These are phyloP conservation scores for rabbit (Oryctolagus cuniculus) DNA, from an alignment of 2,113 vertebrate species.

Conservation along the genomic window DNA sequence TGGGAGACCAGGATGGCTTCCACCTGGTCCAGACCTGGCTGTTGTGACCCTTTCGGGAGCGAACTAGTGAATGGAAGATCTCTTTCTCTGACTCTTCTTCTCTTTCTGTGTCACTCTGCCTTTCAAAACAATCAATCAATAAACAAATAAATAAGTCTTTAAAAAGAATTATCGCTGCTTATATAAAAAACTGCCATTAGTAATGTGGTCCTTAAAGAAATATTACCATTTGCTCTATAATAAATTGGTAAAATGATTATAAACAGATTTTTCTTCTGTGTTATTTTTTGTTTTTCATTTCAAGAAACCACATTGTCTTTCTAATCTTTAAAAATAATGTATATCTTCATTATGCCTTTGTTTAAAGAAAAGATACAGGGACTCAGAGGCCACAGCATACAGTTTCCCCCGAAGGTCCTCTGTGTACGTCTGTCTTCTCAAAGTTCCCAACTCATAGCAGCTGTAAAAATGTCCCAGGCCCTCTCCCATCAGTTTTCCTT, in stretches of 20 bases:
- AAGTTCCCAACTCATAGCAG: not conserved
- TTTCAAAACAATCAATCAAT: too few relatives aligned
- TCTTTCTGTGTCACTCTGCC: too few relatives aligned
- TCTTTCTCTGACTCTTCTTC: too few relatives aligned
- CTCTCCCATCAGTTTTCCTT: not conserved
- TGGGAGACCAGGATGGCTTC: too few relatives aligned
- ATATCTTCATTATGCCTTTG: not conserved
- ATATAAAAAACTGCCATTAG: not conserved
- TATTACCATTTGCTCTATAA: not conserved
- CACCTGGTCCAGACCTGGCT: too few relatives aligned
- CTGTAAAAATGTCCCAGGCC: constrained; percentile 6
- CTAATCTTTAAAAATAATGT: not conserved
- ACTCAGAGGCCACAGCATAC: not conserved
- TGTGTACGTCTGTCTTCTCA: not conserved
- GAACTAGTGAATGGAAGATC: too few relatives aligned
- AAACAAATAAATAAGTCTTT: too few relatives aligned
- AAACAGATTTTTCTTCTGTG: not conserved
- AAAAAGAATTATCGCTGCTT: too few relatives aligned
- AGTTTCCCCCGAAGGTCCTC: not conserved
- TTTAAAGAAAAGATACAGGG: not conserved
- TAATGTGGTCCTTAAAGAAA: not conserved
- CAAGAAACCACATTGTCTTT: constrained; percentile 28
- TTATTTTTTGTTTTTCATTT: constrained; percentile 21
- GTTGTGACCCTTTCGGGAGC: too few relatives aligned
- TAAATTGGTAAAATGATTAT: not conserved